These are phyloP conservation scores for Micromys minutus DNA, from an alignment of 2,113 vertebrate genomes.

Conservation along the genomic window DNA sequence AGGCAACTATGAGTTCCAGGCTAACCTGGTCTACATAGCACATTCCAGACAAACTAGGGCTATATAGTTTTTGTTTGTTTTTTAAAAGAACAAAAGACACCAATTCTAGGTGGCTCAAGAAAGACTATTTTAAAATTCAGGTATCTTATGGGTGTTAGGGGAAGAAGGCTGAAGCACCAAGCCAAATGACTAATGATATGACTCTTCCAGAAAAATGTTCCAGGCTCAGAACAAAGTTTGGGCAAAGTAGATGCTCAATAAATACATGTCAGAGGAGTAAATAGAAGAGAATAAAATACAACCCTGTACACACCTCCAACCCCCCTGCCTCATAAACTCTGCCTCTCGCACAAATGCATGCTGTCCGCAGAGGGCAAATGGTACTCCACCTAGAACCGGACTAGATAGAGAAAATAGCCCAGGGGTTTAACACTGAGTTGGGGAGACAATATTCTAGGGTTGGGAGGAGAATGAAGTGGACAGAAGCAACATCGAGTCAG, in stretches of 20 bases:
- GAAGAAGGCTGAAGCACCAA: not conserved
- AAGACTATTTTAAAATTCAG: conserved; percentile 29
- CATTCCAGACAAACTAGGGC: not conserved
- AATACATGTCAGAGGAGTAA: not conserved
- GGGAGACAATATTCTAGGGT: not conserved
- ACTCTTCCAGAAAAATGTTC: not conserved
- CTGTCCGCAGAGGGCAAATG: not conserved
- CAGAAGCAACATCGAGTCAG: not conserved
- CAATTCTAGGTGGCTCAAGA: not conserved
- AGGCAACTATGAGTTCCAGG: not conserved
- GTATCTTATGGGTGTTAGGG: not conserved
- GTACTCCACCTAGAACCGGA: not conserved
- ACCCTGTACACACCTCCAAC: not conserved
- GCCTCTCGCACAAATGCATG: not conserved
- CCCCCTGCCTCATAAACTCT: not conserved
- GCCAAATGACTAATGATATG: conserved; percentile 6
- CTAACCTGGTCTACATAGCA: not conserved
- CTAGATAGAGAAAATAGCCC: not conserved
- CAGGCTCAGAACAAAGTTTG: not conserved
- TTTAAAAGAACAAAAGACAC: not conserved
- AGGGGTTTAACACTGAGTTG: not conserved
- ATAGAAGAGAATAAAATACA: not conserved
- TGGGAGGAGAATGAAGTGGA: not conserved
- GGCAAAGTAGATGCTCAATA: conserved; percentile 66
- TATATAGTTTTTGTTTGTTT: not conserved